Base-by-base conservation (phyloP, 2,888 invertebrate species). In the Cosmorhoe ocellata region DNA sequence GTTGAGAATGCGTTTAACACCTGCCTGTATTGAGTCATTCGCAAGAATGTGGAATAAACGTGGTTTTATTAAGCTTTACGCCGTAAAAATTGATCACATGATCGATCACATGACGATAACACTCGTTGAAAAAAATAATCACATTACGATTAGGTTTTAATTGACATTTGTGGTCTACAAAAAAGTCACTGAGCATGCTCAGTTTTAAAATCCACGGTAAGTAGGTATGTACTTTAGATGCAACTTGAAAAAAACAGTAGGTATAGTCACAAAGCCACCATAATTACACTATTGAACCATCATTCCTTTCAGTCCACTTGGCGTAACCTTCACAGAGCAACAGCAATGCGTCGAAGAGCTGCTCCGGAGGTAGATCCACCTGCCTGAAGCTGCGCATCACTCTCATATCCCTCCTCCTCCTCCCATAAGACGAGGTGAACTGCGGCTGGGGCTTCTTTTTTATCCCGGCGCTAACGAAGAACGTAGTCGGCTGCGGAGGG, bases 271-370 rank as follows among this genome's bases (percentile, higher is more conserved):
- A 18, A 18, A 18, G 18, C 3, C 18, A 4, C 18, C 18, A 18
- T 18, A 18, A 4, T 14, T 14, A 28, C 30, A 12, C 22, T 8
- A 39, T 33, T 6, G 30, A 18, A 26, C 36, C 40, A 46, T 24
- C 38, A 50, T 40, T 49, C 4, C 40, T 27, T 24, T 83, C 74
- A 69, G 76, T 89, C 90, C 90, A 90, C 59, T 86, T 90, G 0
- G 88, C 88, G 61, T 92, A 93, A 0, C 92, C 92, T 64, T 92
- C 92, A 58, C 92, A 92, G 28, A 93, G 67, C 49, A 81, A 77
- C 59, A 91, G 56, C 50, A 93, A 69, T 3, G 89, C 90, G 3
- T 83, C 72, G 61, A 92, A 92, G 71, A 92, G 62, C 55, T 85
- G 77, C 11, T 92, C 91, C 2, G 89, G 83, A 26, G 81, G 79